Conservation (phyloP, 2,113 vertebrate species). For the Pluvianellus socialis region DNA sequence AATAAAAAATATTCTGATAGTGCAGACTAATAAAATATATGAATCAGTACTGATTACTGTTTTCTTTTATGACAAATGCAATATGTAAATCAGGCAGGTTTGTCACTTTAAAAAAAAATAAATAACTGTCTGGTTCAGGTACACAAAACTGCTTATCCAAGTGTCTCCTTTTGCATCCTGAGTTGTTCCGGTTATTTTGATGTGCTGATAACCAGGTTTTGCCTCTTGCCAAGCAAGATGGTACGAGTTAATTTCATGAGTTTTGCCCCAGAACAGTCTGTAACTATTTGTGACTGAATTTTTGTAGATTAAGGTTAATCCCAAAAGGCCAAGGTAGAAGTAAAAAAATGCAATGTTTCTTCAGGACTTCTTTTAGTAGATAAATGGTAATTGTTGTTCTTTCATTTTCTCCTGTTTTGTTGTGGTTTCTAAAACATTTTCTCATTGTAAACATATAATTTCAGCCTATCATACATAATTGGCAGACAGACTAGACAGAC, state of each 20-base stretch:
- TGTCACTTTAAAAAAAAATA: not conserved
- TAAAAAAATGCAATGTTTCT: not conserved
- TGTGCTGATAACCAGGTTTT: not conserved
- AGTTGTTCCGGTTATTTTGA: not conserved
- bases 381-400: not conserved
- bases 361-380: not conserved
- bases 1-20: not conserved
- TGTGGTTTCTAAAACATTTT: not conserved
- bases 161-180: not conserved
- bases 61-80: not conserved
- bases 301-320: not conserved
- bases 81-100: not conserved
- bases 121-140: not conserved
- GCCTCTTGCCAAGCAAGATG: not conserved
- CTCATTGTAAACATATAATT: not conserved
- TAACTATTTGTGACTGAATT: not conserved
- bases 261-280: not conserved
- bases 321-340: not conserved
- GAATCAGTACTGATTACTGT: not conserved
- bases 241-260: not conserved
- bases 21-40: not conserved
- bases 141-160: not conserved
- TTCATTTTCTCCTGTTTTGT: not conserved
- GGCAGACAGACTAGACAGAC: not conserved
- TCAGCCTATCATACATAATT: not conserved